Evolutionary conservation across 2,888 invertebrate species (phyloP).

Genomic region (Calephelis perditalis): DNA sequence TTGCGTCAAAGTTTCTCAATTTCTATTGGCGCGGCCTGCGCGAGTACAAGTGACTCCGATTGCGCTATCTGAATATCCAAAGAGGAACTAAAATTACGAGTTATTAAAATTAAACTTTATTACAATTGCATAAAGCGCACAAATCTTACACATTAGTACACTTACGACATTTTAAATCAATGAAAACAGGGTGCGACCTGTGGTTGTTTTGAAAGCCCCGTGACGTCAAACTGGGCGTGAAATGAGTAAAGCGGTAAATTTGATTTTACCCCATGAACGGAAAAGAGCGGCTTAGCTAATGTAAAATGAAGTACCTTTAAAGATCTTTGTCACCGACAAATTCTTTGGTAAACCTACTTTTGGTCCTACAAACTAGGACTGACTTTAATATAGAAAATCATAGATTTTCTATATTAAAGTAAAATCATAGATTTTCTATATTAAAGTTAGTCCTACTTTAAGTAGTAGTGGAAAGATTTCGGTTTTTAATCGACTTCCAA

Average conservation of each 20-base stretch:
- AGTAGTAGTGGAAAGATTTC: too few species aligned
- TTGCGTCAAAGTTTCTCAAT: slow-evolving; percentile 74
- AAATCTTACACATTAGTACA: slow-evolving; percentile 23
- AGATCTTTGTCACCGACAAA: too few species aligned
- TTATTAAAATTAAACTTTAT: slow-evolving; percentile 37
- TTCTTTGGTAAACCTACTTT: too few species aligned
- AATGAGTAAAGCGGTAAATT: slow-evolving; percentile 49
- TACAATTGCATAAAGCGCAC: not conserved
- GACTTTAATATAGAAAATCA: too few species aligned
- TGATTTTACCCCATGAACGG: slow-evolving; percentile 28
- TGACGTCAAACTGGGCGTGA: slow-evolving; percentile 80
- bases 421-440: too few species aligned
- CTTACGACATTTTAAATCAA: slow-evolving; percentile 42
- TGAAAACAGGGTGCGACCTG: slow-evolving; percentile 68
- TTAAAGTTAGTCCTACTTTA: too few species aligned
- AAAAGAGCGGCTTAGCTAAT: too few species aligned
- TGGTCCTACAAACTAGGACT: too few species aligned
- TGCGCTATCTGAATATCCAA: slow-evolving; percentile 47
- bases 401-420: too few species aligned
- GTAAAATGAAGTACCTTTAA: too few species aligned
- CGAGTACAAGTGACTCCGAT: slow-evolving; percentile 48
- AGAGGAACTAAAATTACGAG: slow-evolving; percentile 37
- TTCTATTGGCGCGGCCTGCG: slow-evolving; percentile 68
- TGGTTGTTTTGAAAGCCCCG: slow-evolving; percentile 65
- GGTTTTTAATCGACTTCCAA: too few species aligned